A percentile compares a stretch with the other conserved stretches of the same genome.
Conservation (phyloP, 1,140 invertebrate species). For the Heliothis subflexa region DNA sequence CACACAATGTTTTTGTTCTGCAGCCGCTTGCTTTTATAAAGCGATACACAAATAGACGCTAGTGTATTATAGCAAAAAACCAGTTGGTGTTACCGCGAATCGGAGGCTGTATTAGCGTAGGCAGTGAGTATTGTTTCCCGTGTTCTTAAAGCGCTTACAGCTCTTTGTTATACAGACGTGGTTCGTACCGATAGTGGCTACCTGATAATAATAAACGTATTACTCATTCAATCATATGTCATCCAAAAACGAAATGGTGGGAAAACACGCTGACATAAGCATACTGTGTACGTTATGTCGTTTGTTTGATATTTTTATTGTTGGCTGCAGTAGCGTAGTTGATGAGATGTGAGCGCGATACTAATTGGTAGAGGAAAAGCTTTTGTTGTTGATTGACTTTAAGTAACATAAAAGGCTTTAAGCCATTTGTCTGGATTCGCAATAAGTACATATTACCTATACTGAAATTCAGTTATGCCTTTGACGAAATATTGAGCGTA, state of each 20-base stretch:
- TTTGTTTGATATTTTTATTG: constrained; percentile 38
- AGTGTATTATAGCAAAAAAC: constrained; percentile 77
- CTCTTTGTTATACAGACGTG: constrained; percentile 51
- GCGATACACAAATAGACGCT: constrained; percentile 78
- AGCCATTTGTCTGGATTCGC: no score
- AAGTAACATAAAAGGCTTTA: neutral
- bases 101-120: constrained; percentile 69
- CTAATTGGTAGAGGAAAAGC: constrained; percentile 13
- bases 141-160: constrained; percentile 56
- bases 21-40: constrained; percentile 77
- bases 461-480: no score
- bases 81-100: constrained; percentile 76
- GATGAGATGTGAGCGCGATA: constrained; percentile 44
- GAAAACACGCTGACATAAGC: constrained; percentile 55
- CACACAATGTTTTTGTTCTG: constrained; percentile 71
- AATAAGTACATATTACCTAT: no score
- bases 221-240: constrained; percentile 59
- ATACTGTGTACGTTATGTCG: neutral
- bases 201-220: constrained; percentile 59
- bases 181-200: constrained; percentile 50
- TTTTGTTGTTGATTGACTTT: constrained; percentile 3
- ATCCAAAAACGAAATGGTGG: constrained; percentile 53
- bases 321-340: neutral
- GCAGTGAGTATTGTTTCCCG: constrained; percentile 67
- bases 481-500: no score